Base-by-base conservation (phyloP, 2,888 invertebrate genomes). In the Hirudinaria manillensis region DNA sequence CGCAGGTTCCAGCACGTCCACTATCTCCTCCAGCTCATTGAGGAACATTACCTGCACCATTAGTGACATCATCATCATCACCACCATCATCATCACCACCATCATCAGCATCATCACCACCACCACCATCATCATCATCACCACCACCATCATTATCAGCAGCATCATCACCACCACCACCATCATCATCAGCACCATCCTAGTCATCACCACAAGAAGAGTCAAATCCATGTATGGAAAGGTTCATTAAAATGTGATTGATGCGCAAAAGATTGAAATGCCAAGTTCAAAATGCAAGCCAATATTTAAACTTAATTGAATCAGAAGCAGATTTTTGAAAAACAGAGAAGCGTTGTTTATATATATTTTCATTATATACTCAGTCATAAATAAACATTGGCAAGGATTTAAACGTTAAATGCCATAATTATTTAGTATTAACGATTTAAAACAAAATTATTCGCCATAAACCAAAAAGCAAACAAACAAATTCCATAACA, bases 1-100 rank as follows among this genome's bases (percentile, higher is more conserved):
- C 81, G 93, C 92, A 81, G 98, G 98, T 88, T 99, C 99, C 88
- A 99, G 98, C 81, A 99, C 98, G 87, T 99, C 99, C 86, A 99
- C 89, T 83, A 99, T 94, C 88, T 99, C 99, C 87, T 99, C 99
- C 82, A 99, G 91, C 88, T 99, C 99, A 78, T 98, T 97, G 85
- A 99, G 90, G 88, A 98, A 99, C 98, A 99, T 99, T 80, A 99
- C 98, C 91, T 91, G 86, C 32, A 72, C 56, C 7, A 19, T 27
- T 19, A n/a, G 1, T 19, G 27, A 7, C 56, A 66, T 74, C 76
- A 65, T 74, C 3, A 65, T 53, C 72, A 6, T 51, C 66, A 76
- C 27, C 72, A 75, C 6, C 75, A 72, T 61, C 72, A 72, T 75
- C 72, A 72, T 72, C 56, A 75, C 73, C 72, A 72, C 73, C 75